Conservation (phyloP, 2,888 invertebrate genomes). For the Bellardia pandia region DNA sequence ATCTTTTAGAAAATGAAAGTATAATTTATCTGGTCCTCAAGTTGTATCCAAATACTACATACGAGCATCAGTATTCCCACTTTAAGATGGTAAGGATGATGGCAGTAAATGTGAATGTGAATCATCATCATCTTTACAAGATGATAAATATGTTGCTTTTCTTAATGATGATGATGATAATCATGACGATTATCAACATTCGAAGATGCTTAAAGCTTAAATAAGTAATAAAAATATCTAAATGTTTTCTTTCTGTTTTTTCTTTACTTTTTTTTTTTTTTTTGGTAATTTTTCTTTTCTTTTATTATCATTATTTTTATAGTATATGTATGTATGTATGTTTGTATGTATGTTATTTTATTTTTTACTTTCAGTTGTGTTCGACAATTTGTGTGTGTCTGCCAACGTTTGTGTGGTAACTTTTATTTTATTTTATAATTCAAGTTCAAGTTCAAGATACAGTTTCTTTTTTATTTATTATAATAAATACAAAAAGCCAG, state of each 20-base stretch:
- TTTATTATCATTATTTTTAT: slow-evolving; percentile 62
- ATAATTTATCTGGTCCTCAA: slow-evolving; percentile 30
- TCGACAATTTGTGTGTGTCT: slow-evolving; percentile 39
- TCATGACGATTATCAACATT: slow-evolving; percentile 25
- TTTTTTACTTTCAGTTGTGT: slow-evolving; percentile 24
- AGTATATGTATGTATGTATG: background rate
- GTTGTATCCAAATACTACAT: background rate
- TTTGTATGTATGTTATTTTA: slow-evolving; percentile 7
- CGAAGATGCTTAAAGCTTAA: slow-evolving; percentile 50
- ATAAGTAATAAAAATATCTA: slow-evolving; percentile 52
- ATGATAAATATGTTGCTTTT: background rate
- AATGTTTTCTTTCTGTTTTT: slow-evolving; percentile 40
- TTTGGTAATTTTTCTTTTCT: slow-evolving; percentile 48
- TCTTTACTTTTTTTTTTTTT: slow-evolving; percentile 34
- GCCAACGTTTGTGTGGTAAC: slow-evolving; percentile 55
- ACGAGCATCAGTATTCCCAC: background rate
- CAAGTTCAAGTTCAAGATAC: slow-evolving; percentile 73
- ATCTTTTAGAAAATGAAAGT: slow-evolving; percentile 49
- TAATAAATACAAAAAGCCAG: slow-evolving; percentile 11
- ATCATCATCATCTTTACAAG: slow-evolving; percentile 36
- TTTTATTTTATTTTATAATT: slow-evolving; percentile 65
- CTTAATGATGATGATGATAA: background rate
- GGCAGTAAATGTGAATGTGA: background rate
- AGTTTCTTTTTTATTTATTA: slow-evolving; percentile 48
- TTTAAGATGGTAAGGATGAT: slow-evolving; percentile 10